Base-by-base conservation (phyloP, 2,888 invertebrate genomes). In the Limulus polyphemus region DNA sequence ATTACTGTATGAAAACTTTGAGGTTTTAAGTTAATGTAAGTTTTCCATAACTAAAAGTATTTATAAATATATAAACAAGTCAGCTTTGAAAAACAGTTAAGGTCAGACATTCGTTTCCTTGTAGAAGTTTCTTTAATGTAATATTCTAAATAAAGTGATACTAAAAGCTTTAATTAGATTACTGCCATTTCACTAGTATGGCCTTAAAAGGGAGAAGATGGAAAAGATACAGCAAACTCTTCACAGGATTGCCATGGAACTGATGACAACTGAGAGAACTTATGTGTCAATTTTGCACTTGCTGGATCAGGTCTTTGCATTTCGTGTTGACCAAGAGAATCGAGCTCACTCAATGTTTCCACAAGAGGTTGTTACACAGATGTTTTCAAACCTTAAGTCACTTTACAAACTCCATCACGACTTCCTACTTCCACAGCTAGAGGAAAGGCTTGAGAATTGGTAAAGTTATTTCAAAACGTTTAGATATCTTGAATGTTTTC, bases 331-430 rank as follows among this genome's bases (percentile, higher is more conserved):
- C 68, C 79, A 81, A 65, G 82, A 82, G 70, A 83, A 83, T 69
- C 75, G 81, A 62, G 79, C 77, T 11, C 78, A 79, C 68, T 77
- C 77, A 52, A 80, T 83, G 77, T 79, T 84, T 67, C 80, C 83
- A 11, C 77, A 78, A 47, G 82, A 82, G 62, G 79, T 80, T 12
- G 78, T 83, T 49, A 80, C 80, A 9, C 80, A 81, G 67, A 82
- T 84, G 77, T 83, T 84, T 73, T 80, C 83, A 32, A 84, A 83
- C 72, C 79, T 83, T 57, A 81, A 83, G 68, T 82, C 82, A 51
- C 81, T 84, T 59, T 83, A 82, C 71, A 80, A 80, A 70, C 81
- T 84, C 70, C 84, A 84, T 73, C 79, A 82, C 68, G 82, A 83
- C 67, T 83, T 83, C 71, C 75, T 84, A 47, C 73, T 84, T 55